These are phyloP conservation scores for Pelosia muscerda DNA, from an alignment of 2,888 invertebrate genomes.

Conservation along the genomic window DNA sequence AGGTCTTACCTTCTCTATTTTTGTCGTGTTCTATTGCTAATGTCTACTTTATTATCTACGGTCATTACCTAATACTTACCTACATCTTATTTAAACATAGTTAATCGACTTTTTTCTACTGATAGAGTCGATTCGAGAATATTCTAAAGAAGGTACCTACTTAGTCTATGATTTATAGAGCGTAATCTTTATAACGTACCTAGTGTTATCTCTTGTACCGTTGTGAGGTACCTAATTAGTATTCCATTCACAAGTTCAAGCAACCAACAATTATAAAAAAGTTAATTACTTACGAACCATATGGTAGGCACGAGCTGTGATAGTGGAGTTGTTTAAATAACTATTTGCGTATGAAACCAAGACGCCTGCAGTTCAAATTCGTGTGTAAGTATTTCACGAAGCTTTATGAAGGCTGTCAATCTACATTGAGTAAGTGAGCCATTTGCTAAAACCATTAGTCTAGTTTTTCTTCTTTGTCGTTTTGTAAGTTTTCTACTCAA, in stretches of 20 bases:
- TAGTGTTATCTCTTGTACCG: slow-evolving; percentile 11
- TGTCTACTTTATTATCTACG: too few relatives aligned
- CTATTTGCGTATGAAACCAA: not conserved
- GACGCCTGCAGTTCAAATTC: not conserved
- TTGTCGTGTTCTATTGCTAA: too few relatives aligned
- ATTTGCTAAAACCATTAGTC: too few relatives aligned
- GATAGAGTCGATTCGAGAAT: not conserved
- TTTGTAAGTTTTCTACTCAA: too few relatives aligned
- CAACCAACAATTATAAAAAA: slow-evolving; percentile 16
- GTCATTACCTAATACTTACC: too few relatives aligned
- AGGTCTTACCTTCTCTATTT: too few relatives aligned
- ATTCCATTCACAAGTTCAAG: slow-evolving; percentile 16
- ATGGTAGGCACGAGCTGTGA: not conserved
- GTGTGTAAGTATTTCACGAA: not conserved
- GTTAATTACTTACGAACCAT: slow-evolving; percentile 7
- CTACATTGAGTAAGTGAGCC: not conserved
- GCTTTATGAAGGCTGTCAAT: not conserved
- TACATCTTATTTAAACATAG: too few relatives aligned
- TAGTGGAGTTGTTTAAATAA: not conserved
- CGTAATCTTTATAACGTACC: not conserved
- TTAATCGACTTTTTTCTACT: not conserved
- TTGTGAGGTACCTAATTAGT: slow-evolving; percentile 11
- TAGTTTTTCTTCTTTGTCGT: too few relatives aligned
- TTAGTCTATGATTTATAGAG: slow-evolving; percentile 8
- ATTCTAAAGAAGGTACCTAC: not conserved